phyloP scores from a whole-genome alignment of 2,888 invertebrate species.

The Agelastica alni region DNA sequence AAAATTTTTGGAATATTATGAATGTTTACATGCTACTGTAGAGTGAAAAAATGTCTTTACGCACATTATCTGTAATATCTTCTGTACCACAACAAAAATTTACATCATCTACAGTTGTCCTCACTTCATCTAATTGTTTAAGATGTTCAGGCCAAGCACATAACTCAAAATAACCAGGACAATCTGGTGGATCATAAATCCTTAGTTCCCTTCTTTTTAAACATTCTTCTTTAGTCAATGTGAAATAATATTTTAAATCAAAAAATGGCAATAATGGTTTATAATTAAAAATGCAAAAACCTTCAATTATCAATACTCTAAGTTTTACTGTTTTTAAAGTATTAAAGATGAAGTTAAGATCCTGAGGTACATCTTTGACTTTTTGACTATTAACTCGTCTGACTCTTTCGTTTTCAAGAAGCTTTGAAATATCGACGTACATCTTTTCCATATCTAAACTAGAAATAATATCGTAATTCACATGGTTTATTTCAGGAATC shows the following conservation, averaged over 20 bases:
- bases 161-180: constrained; percentile 83
- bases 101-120: constrained; percentile 45
- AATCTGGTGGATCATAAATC: constrained; percentile 85
- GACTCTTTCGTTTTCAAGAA: constrained; percentile 12
- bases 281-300: constrained; percentile 75
- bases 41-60: constrained; percentile 38
- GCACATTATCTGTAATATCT: constrained; percentile 40
- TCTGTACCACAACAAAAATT: constrained; percentile 44
- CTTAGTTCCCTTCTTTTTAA: constrained; percentile 64
- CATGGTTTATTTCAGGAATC: constrained; percentile 68
- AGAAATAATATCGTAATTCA: constrained; percentile 75
- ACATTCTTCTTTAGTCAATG: constrained; percentile 71
- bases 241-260: constrained; percentile 74
- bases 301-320: constrained; percentile 72
- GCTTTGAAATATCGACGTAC: constrained; percentile 61
- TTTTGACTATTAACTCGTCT: constrained; percentile 14
- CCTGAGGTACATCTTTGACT: not conserved
- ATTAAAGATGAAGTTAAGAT: constrained; percentile 25
- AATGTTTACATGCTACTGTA: not conserved
- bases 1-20: not conserved
- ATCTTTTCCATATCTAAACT: constrained; percentile 75
- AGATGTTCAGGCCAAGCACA: constrained; percentile 91
- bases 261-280: constrained; percentile 69
- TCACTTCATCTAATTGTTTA: constrained; percentile 60
- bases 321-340: constrained; percentile 46